A percentile compares a stretch with the other conserved stretches of the same genome.
These are phyloP conservation scores for Ara ararauna DNA, from an alignment of 2,797 vertebrate species.

Conservation along the genomic window DNA sequence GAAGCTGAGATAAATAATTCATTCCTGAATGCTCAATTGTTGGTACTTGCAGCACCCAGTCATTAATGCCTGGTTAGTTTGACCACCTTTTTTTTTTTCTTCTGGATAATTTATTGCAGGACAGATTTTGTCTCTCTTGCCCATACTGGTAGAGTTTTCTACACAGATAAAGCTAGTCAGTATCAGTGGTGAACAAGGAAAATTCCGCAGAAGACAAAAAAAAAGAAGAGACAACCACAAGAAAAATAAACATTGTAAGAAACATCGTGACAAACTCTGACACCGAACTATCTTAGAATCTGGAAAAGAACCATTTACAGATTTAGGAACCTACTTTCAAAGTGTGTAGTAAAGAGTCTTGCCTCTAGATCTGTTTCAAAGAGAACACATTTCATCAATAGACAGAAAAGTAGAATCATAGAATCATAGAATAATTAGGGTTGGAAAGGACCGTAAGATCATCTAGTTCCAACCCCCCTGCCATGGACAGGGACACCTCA, in stretches of 20 bases:
- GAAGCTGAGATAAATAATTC: constrained; percentile 22
- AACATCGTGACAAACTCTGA: background rate
- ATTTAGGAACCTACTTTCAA: background rate
- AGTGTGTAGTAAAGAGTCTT: background rate
- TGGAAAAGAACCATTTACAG: background rate
- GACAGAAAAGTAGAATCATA: background rate
- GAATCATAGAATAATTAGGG: too few relatives aligned
- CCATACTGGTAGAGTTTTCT: background rate
- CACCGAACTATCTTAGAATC: background rate
- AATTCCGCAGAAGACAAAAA: background rate
- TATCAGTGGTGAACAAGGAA: background rate
- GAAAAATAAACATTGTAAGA: background rate
- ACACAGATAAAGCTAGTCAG: background rate
- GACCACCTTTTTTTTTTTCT: background rate
- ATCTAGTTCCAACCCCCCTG: too few relatives aligned
- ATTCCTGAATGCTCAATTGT: background rate
- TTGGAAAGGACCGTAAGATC: too few relatives aligned
- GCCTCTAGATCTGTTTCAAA: background rate
- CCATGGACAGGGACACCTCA: too few relatives aligned
- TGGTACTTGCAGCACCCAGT: background rate
- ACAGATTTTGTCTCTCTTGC: background rate
- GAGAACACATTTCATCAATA: background rate
- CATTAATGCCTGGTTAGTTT: background rate
- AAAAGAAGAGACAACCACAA: background rate
- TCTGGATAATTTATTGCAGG: background rate